Percentiles rank a stretch among this genome's conserved stretches.
Evolutionary conservation across 2,797 vertebrate genomes (phyloP).

Genomic region (Protonibea diacanthus): DNA sequence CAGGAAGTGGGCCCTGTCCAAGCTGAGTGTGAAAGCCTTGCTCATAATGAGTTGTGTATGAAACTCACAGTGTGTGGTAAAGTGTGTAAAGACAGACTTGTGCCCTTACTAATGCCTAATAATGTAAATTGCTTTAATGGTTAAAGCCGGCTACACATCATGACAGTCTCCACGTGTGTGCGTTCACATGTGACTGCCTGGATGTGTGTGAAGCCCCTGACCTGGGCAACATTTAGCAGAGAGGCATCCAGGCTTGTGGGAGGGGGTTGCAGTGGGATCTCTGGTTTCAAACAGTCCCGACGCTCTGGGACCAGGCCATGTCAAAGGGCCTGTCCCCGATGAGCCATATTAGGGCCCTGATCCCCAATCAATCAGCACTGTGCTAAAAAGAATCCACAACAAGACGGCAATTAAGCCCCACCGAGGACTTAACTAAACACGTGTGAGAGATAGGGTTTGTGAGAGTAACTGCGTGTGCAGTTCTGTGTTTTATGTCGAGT

Average conservation of each 20-base stretch:
- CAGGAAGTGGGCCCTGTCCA: slow-evolving; percentile 75
- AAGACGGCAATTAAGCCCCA: slow-evolving; percentile 76
- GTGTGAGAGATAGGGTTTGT: slow-evolving; percentile 62
- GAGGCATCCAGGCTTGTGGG: slow-evolving; percentile 56
- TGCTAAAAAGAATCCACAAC: slow-evolving; percentile 84
- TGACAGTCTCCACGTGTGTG: slow-evolving; percentile 22
- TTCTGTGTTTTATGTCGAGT: slow-evolving; percentile 43
- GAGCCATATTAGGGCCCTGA: slow-evolving; percentile 83
- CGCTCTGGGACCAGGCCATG: slow-evolving; percentile 71
- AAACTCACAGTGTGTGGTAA: slow-evolving; percentile 57
- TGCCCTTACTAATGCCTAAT: slow-evolving; percentile 32
- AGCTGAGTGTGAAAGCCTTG: slow-evolving; percentile 52
- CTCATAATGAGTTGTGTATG: slow-evolving; percentile 59
- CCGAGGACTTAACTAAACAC: slow-evolving; percentile 75
- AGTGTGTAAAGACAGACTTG: slow-evolving; percentile 34
- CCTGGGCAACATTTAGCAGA: slow-evolving; percentile 64
- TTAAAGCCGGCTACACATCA: slow-evolving; percentile 31
- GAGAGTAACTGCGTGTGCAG: slow-evolving; percentile 55
- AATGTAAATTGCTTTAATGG: slow-evolving; percentile 65
- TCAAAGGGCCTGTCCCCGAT: slow-evolving; percentile 84
- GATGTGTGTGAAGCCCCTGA: slow-evolving; percentile 34
- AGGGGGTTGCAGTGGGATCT: slow-evolving; percentile 57
- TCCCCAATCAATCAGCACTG: slow-evolving; percentile 87
- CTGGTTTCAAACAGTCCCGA: slow-evolving; percentile 76
- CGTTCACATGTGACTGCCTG: slow-evolving; percentile 9